A percentile compares a stretch with the other conserved stretches of the same genome.
Evolutionary conservation across 2,113 vertebrate genomes (phyloP).

Genomic region (Bungarus multicinctus): DNA sequence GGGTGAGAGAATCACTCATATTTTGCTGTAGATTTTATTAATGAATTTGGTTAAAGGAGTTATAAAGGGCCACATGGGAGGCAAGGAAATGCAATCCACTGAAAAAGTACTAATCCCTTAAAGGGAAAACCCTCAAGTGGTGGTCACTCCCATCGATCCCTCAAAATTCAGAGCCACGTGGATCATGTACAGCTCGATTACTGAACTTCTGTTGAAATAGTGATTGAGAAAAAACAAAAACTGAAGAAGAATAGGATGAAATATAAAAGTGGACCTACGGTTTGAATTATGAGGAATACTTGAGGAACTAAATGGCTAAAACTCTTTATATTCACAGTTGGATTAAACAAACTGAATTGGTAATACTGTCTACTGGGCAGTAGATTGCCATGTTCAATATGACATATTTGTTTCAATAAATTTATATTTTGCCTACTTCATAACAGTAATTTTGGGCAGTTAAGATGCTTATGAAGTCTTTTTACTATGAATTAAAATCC

Average conservation of each 20-base stretch:
- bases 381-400: not conserved
- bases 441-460: not conserved
- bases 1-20: not conserved
- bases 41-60: not conserved
- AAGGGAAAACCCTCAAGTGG: not conserved
- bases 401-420: not conserved
- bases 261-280: not conserved
- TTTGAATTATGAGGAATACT: not conserved
- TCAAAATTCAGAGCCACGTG: not conserved
- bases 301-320: not conserved
- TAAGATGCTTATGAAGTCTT: not conserved
- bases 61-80: not conserved
- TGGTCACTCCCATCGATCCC: not conserved
- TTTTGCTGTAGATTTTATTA: not conserved
- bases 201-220: not conserved
- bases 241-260: not conserved
- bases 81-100: not conserved
- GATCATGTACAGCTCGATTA: not conserved
- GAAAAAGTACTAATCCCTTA: not conserved
- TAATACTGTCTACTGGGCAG: not conserved
- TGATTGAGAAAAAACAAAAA: not conserved
- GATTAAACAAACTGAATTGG: not conserved
- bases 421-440: not conserved
- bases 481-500: not conserved
- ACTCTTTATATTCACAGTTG: not conserved